Percentiles rank a stretch among this genome's conserved stretches.
Conservation (phyloP, 2,113 vertebrate genomes). For the Passer domesticus region DNA sequence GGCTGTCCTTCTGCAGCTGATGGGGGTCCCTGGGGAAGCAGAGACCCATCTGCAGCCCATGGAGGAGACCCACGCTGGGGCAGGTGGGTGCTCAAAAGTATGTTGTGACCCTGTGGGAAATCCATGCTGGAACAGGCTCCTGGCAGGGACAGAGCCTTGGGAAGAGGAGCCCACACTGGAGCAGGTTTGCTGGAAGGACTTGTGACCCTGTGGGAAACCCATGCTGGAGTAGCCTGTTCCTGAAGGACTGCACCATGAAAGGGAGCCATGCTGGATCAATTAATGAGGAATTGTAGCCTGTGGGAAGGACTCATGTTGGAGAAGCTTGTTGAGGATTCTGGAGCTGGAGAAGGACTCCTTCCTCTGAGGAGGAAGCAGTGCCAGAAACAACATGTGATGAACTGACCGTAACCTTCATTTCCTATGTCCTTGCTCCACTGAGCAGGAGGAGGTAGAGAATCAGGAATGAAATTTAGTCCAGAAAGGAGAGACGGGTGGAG, state of each 20-base stretch:
- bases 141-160: neutral
- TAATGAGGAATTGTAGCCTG: neutral
- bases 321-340: neutral
- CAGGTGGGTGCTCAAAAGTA: too few relatives aligned
- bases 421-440: accelerated
- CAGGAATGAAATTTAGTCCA: neutral
- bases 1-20: neutral
- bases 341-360: neutral
- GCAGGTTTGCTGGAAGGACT: neutral
- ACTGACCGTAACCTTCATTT: neutral
- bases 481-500: neutral
- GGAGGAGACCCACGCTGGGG: neutral
- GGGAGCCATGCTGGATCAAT: neutral
- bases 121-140: accelerated
- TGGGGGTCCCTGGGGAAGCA: neutral
- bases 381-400: neutral
- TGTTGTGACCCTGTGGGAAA: neutral
- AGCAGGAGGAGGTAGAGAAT: neutral
- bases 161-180: neutral
- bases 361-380: neutral
- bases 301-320: neutral
- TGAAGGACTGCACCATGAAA: neutral
- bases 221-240: neutral
- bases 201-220: neutral
- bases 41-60: neutral